Percentiles rank a stretch among this genome's conserved stretches.
phyloP scores from a whole-genome alignment of 2,888 invertebrate genomes.

The Diogma glabrata region DNA sequence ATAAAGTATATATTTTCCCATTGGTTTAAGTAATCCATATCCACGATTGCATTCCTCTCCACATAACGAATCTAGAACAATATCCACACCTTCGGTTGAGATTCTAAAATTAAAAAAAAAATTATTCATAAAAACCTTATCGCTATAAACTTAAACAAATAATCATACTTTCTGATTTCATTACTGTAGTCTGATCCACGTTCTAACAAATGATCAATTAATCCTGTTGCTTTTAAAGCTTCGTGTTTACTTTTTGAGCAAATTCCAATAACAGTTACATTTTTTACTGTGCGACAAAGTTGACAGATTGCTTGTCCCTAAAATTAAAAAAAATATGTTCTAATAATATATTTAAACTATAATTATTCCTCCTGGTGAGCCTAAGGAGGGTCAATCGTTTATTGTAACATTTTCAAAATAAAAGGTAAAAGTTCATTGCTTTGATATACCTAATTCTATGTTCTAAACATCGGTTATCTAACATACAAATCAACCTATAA shows the following conservation, averaged over 20 bases:
- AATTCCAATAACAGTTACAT: conserved; percentile 73
- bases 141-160: neutral
- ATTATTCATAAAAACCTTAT: neutral
- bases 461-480: too few relatives aligned
- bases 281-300: conserved; percentile 64
- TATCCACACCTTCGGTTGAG: conserved; percentile 67
- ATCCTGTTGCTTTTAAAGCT: conserved; percentile 56
- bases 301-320: conserved; percentile 80
- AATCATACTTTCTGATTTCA: conserved; percentile 70
- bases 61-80: conserved; percentile 77
- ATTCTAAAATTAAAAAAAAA: conserved; percentile 39
- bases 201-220: conserved; percentile 68
- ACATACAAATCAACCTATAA: too few relatives aligned
- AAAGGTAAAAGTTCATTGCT: too few relatives aligned
- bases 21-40: conserved; percentile 69
- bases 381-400: too few relatives aligned
- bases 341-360: too few relatives aligned
- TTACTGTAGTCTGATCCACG: conserved; percentile 69
- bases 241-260: conserved; percentile 79
- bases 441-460: too few relatives aligned
- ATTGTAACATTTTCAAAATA: too few relatives aligned
- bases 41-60: conserved; percentile 83
- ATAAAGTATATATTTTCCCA: conserved; percentile 80
- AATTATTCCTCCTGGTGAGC: too few relatives aligned
- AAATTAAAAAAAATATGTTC: conserved; percentile 21